phyloP scores from a whole-genome alignment of 2,113 vertebrate genomes.

The Cricetomys ansorgei region DNA sequence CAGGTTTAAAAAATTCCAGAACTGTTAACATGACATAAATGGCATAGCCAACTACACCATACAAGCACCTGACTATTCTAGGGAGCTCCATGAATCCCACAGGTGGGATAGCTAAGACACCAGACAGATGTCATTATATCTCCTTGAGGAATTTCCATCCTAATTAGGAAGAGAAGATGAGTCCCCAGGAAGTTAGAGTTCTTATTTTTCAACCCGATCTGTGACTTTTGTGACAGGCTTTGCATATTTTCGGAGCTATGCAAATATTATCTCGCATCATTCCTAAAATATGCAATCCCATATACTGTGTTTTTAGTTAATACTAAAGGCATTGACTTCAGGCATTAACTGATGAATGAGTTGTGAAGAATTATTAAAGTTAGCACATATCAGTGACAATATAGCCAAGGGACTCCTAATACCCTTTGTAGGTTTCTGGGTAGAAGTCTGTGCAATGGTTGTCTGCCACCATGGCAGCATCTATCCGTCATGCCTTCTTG shows the following conservation, averaged over 20 bases:
- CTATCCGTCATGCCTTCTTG: background rate
- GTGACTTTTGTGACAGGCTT: background rate
- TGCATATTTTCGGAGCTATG: background rate
- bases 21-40: too few species aligned
- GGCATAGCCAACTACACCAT: fast-evolving
- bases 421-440: fast-evolving
- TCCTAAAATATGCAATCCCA: background rate
- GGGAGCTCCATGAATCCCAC: too few species aligned
- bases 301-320: background rate
- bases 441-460: background rate
- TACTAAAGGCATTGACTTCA: background rate
- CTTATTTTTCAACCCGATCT: background rate
- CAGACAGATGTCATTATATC: background rate
- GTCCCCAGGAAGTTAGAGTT: background rate
- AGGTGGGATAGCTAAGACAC: background rate
- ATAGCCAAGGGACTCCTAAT: too few species aligned
- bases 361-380: background rate
- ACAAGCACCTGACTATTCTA: background rate
- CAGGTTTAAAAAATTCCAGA: too few species aligned
- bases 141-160: background rate
- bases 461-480: too few species aligned
- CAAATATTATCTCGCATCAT: background rate
- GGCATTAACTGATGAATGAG: background rate
- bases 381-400: background rate
- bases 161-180: background rate